Base-by-base conservation (phyloP, 2,888 invertebrate species). In the Tenthredo distinguenda region DNA sequence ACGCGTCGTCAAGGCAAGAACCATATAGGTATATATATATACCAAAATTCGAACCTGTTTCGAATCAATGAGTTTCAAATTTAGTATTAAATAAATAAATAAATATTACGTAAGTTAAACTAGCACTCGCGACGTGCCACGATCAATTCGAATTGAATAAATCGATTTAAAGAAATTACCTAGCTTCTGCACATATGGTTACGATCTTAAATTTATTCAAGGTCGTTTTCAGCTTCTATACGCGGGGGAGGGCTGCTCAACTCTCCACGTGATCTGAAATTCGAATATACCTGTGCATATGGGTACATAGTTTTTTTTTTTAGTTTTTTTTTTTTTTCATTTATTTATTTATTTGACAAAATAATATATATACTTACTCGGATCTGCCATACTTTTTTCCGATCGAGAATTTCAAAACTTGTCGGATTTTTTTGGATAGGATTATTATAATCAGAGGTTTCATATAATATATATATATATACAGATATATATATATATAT, bases 201-300 rank as follows among this genome's bases (percentile, higher is more conserved):
- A 18, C 31, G 76, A 50, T 31, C 15, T 15, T 1, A 77, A 81
- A 81, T 81, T 81, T 62, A 81, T 81, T 81, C 81, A 81, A 81
- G 81, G 81, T 81, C 81, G 81, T 37, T 81, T 37, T 34, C 55
- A 4, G n/a, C 18, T 40, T 81, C 81, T 62, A n/a, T 77, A 47
- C 47, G 12, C 0, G 15, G 3, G 6, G 58, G 71, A 37, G 26
- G 26, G 26, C 26, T 26, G 37, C 34, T 37, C 6, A 71, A 55
- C 50, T 31, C 1, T 40, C 21, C 34, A 58, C 81, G 81, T 81
- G 81, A 62, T 81, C 21, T 21, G 81, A 62, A 81, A 62, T 37
- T 37, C 40, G 37, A 71, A 71, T 71, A 71, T 71, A 37, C 9
- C 10, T 18, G 10, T 71, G 15, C 15, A 47, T 37, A 0, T 76